Evolutionary conservation across 2,888 invertebrate genomes (phyloP).

Genomic region (Watsonalla cultraria): DNA sequence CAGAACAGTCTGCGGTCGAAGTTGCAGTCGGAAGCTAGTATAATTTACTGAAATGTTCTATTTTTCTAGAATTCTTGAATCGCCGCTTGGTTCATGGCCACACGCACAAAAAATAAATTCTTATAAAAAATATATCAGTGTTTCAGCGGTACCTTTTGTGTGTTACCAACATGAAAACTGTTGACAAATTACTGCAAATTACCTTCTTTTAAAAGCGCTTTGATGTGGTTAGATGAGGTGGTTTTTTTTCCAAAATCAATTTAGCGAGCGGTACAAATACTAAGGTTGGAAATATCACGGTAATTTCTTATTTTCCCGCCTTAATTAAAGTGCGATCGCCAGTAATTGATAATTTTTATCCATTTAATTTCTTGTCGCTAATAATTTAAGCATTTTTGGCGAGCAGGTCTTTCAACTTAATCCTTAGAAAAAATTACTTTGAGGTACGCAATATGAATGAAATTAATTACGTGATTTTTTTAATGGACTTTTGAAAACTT

Average conservation of each 20-base stretch:
- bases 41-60: too few relatives aligned
- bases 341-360: background rate
- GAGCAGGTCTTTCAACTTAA: too few relatives aligned
- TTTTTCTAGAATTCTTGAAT: background rate
- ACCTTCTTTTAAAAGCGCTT: conserved; percentile 44
- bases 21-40: too few relatives aligned
- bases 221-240: conserved; percentile 38
- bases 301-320: background rate
- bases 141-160: conserved; percentile 24
- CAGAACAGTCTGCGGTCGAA: too few relatives aligned
- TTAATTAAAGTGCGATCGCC: background rate
- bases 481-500: too few relatives aligned
- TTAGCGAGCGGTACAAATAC: conserved; percentile 8
- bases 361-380: background rate
- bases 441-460: too few relatives aligned
- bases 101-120: conserved; percentile 14
- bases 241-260: conserved; percentile 31
- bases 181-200: conserved; percentile 71
- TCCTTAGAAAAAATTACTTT: too few relatives aligned
- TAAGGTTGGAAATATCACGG: conserved; percentile 1
- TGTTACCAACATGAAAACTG: conserved; percentile 28
- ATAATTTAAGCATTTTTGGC: background rate
- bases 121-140: conserved; percentile 47
- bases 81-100: background rate
- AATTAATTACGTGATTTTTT: too few relatives aligned